Conservation (phyloP, 64 coral and sea anemone genomes). For the Stichodactyla helianthus region DNA sequence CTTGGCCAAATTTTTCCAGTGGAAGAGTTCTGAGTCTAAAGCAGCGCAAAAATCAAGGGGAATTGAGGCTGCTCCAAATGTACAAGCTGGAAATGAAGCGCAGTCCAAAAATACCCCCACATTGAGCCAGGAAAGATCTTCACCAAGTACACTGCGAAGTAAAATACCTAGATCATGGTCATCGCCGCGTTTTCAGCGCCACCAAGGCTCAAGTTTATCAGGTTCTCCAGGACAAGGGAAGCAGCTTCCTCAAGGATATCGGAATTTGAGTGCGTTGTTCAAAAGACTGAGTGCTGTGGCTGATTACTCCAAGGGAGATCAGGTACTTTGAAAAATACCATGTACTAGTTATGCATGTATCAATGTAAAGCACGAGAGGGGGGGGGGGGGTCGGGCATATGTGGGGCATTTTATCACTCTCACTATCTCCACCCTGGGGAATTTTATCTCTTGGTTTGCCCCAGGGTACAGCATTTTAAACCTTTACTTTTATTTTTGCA, state of each 20-base stretch:
- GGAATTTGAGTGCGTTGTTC: conserved; percentile 20
- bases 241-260: conserved; percentile 7
- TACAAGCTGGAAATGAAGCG: not conserved
- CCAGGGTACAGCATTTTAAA: no score
- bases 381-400: no score
- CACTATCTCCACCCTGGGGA: no score
- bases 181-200: conserved; percentile 12
- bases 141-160: not conserved
- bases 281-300: conserved; percentile 13
- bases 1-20: conserved; percentile 62
- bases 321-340: no score
- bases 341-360: no score
- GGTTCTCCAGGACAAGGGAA: conserved; percentile 5
- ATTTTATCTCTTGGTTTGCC: no score
- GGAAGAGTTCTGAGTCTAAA: conserved; percentile 42
- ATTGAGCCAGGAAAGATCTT: not conserved
- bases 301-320: conserved; percentile 6
- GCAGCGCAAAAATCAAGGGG: not conserved
- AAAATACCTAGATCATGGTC: conserved; percentile 24
- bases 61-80: not conserved
- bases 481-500: no score
- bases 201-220: not conserved
- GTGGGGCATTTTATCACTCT: no score
- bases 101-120: not conserved
- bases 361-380: no score